A percentile compares a stretch with the other conserved stretches of the same genome.
Conservation (phyloP, 2,888 invertebrate genomes). For the Stenurella melanura region DNA sequence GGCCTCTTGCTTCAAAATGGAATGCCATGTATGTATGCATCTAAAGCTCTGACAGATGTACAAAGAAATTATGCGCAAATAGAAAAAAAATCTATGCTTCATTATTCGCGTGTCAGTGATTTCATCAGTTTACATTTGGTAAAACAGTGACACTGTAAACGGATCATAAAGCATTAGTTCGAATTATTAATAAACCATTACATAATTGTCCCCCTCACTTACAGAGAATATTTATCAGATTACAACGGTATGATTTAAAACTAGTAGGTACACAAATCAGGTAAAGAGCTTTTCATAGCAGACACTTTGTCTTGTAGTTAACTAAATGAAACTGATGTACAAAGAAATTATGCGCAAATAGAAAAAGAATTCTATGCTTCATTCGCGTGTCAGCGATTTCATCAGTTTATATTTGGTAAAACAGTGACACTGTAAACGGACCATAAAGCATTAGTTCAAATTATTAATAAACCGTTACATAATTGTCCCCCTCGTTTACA, state of each 20-base stretch:
- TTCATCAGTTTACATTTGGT: conserved; percentile 13
- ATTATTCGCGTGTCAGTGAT: not conserved
- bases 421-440: too few species aligned
- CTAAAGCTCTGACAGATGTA: conserved; percentile 15
- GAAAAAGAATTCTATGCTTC: too few species aligned
- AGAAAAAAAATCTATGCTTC: conserved; percentile 7
- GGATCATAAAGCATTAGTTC: conserved; percentile 22
- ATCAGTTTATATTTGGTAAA: too few species aligned
- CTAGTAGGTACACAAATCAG: too few species aligned
- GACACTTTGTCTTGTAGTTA: conserved; percentile 22
- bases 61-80: conserved; percentile 11
- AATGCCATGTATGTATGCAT: conserved; percentile 6
- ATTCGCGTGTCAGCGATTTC: too few species aligned
- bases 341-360: too few species aligned
- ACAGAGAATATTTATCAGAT: conserved; percentile 16
- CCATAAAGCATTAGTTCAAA: too few species aligned
- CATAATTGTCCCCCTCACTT: not conserved
- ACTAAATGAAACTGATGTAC: too few species aligned
- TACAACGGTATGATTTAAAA: too few species aligned
- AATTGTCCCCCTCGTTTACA: too few species aligned
- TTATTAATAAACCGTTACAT: too few species aligned
- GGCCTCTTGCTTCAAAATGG: not conserved
- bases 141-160: conserved; percentile 18
- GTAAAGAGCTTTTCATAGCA: conserved; percentile 29
- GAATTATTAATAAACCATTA: conserved; percentile 15